phyloP scores from a whole-genome alignment of 2,113 vertebrate genomes.

The Ranitomeya imitator region DNA sequence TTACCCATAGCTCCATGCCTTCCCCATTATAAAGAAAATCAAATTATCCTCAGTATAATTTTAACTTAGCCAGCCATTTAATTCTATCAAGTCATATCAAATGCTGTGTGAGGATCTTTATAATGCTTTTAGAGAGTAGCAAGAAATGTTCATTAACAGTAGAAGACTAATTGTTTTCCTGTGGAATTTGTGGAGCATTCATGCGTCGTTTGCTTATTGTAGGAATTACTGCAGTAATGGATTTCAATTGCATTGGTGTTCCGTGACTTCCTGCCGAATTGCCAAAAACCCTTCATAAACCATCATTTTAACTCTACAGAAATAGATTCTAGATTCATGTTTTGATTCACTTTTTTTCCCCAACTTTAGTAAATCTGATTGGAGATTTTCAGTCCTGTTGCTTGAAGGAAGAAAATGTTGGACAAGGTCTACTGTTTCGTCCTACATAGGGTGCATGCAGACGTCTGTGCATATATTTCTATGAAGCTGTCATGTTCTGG shows the following conservation, averaged over 20 bases:
- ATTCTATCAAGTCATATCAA: conserved; percentile 54
- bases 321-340: background rate
- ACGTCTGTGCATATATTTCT: too few relatives aligned
- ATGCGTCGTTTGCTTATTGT: conserved; percentile 38
- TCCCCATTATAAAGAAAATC: conserved; percentile 49
- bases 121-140: conserved; percentile 52
- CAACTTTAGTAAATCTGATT: background rate
- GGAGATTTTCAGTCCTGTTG: background rate
- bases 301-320: background rate
- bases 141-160: conserved; percentile 52
- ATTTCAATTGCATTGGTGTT: conserved; percentile 6
- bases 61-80: conserved; percentile 55
- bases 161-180: conserved; percentile 53
- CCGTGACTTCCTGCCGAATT: background rate
- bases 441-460: too few relatives aligned
- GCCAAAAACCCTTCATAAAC: background rate
- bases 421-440: too few relatives aligned
- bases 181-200: conserved; percentile 20
- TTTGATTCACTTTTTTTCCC: background rate
- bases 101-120: conserved; percentile 42
- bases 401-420: background rate
- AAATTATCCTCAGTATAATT: conserved; percentile 56
- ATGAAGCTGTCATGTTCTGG: too few relatives aligned
- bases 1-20: conserved; percentile 37
- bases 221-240: conserved; percentile 19